Base-by-base conservation (phyloP, 2,113 vertebrate genomes). In the Poicephalus meyeri region DNA sequence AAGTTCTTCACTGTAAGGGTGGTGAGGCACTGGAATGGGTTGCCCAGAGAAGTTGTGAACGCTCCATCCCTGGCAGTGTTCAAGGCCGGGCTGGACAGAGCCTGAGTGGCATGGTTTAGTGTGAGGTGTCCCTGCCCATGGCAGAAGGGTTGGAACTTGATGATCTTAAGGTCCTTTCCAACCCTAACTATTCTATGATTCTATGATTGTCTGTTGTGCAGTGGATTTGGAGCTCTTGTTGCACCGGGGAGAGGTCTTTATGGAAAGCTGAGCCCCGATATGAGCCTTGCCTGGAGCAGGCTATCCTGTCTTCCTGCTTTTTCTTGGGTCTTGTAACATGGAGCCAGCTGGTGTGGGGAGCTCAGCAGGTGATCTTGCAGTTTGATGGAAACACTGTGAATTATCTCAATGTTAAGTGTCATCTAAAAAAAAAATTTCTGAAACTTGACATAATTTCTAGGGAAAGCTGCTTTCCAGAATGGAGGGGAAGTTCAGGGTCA, bases 381-480 rank as follows among this genome's bases (percentile, higher is more conserved):
- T 65, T 79, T 3, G 14, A 21, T 79, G 49, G 89, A 80, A 83
- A 49, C 16, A 23, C 35, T 71, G 73, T 72, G 52, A 85, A 85
- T 89, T 89, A 87, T 25, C 29, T 83, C 42, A 29, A 46, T 80
- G 33, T 28, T 76, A 71, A 88, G 60, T 71, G 73, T 87, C 56
- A 60, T 71, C 84, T 94, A 66, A 78, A 85, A 78, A 91, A 91
- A 87, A 91, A 87, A 35, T 35, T 91, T 73, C 52, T 95, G 70
- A 55, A 81, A 61, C 65, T 95, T 87, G 65, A 64, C 61, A 16
- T 79, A 91, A 87, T 74, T 70, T 91, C 89, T 66, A 44, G 60
- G 93, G 55, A 84, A 92, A 89, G 63, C 65, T 81, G 33, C 47
- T 89, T 92, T 89, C 69, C 81, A 91, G 66, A 74, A 37, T 35